Base-by-base conservation (phyloP, 2,888 invertebrate genomes). In the Drosophila diplacantha region DNA sequence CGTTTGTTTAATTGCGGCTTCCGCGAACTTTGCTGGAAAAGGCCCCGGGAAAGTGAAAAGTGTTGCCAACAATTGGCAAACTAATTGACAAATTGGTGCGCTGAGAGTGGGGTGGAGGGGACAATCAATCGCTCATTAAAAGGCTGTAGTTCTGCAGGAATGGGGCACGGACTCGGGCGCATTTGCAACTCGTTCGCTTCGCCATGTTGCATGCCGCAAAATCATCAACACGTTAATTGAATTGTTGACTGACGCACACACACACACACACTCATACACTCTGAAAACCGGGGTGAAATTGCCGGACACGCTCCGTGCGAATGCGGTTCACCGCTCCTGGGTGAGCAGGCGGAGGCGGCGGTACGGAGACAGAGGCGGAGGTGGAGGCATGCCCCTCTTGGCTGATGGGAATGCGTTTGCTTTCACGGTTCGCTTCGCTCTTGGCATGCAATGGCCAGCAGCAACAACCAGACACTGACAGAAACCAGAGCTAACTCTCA, bases 211-310 rank as follows among this genome's bases (percentile, higher is more conserved):
- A 83, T 85, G 81, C 85, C 84, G 77, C 85, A 83, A 85, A 85
- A 81, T 83, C 85, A 83, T 81, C 84, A 81, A 75, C 83, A 84
- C 80, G 84, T 83, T 85, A 85, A 85, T 85, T 85, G 85, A 85
- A 85, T 85, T 85, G 85, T 85, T 85, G 84, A 85, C 84, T 85
- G 84, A 78, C 83, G 74, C 75, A 81, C 74, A 69, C 66, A 65
- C 26, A 12, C 12, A 38, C 26, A 11, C 29, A 29, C 44, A 46
- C 32, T 32, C 32, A 47, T n/a, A n/a, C 31, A 20, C n/a, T 34
- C 46, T 29, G 29, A 14, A 3, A 14, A 31, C 39, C 12, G 9
- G 52, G 29, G 34, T 18, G 22, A 16, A 47, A 49, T 41, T 60
- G 49, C 61, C 24, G 64, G 64, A 63, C 56, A 32, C 64, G 62